These are phyloP conservation scores for Apamea crenata DNA, from an alignment of 2,888 invertebrate species.

Conservation along the genomic window DNA sequence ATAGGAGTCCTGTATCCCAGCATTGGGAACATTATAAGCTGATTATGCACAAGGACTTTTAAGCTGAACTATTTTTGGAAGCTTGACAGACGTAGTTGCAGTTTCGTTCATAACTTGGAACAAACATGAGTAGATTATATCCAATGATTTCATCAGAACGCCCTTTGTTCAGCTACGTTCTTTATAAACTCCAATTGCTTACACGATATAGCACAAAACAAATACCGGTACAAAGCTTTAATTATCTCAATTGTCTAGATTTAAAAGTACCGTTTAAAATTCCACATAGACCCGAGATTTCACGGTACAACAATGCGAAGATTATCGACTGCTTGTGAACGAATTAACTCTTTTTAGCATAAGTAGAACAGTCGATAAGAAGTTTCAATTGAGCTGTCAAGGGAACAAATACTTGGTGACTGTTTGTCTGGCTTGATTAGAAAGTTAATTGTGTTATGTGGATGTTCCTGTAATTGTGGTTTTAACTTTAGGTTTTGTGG, in stretches of 20 bases:
- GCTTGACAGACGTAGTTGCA: background rate
- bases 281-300: constrained; percentile 43
- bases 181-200: background rate
- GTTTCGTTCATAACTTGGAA: background rate
- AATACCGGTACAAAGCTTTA: background rate
- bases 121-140: background rate
- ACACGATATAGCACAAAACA: constrained; percentile 2
- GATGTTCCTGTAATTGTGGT: background rate
- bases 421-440: constrained; percentile 47
- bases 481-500: background rate
- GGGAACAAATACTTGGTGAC: constrained; percentile 35
- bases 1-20: too few species aligned
- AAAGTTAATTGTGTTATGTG: constrained; percentile 47
- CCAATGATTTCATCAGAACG: background rate
- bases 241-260: constrained; percentile 22
- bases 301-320: constrained; percentile 61
- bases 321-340: constrained; percentile 61
- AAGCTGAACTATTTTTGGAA: too few species aligned
- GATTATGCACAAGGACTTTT: too few species aligned
- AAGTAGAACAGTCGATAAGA: constrained; percentile 60
- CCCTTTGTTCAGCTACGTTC: background rate
- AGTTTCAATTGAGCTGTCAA: constrained; percentile 59
- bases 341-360: constrained; percentile 66
- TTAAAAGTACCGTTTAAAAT: constrained; percentile 34
- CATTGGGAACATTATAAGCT: too few species aligned